Base-by-base conservation (phyloP, 2,888 invertebrate genomes). In the Pachliopta kotzebuea region DNA sequence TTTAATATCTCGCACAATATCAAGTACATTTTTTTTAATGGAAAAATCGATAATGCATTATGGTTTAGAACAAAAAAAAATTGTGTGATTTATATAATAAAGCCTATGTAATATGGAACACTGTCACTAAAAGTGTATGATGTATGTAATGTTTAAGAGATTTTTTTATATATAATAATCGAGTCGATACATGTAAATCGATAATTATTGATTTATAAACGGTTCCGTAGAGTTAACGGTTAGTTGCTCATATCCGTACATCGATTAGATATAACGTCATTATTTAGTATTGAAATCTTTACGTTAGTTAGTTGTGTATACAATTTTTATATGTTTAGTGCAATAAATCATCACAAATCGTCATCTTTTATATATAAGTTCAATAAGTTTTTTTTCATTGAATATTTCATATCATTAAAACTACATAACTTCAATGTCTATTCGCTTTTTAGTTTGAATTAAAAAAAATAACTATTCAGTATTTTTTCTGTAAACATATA, bases 221-320 rank as follows among this genome's bases (percentile, higher is more conserved):
- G 68, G 60, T 67, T 68, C 24, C 66, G 66, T 71, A 63, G 63
- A 65, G 60, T 70, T 67, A 66, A 67, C 67, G 50, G 61, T 70
- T 72, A 73, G 71, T 78, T 84, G 88, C 88, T 89, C 89, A 89
- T 86, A 74, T 82, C 78, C 76, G 74, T 80, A 86, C 88, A 89
- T 85, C 88, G 88, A 88, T 81, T 83, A 80, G 75, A 79, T 76
- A 57, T 67, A 65, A 63, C 75, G 26, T 66, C 70, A 68, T 57
- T 67, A 59, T 68, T 61, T 69, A 69, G 56, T 68, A 65, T 67
- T 71, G 68, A 3, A 31, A 69, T 64, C 58, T 69, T 67, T 71
- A 70, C 66, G 67, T 72, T 67, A 60, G 53, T 21, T 64, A 64
- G 60, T 57, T 18, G 55, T 59, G 14, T 18, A 61, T 57, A 0